Conservation (phyloP, 1,140 invertebrate species). For the Daktulosphaira vitifoliae region DNA sequence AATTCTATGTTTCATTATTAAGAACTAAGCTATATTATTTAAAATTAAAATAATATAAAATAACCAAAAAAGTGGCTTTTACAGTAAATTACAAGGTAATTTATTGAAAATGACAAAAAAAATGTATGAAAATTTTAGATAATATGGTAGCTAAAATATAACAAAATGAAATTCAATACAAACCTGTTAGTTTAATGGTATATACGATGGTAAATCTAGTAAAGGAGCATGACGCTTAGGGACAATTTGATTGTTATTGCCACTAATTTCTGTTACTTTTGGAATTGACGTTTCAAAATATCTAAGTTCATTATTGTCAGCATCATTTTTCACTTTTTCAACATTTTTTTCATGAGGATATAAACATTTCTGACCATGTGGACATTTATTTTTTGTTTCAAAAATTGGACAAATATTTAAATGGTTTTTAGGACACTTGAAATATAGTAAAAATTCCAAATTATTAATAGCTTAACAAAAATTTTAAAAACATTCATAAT, state of each 20-base stretch:
- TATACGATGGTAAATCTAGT: conserved; percentile 18
- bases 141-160: too few species aligned
- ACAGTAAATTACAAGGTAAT: too few species aligned
- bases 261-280: background rate
- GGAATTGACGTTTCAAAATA: conserved; percentile 20
- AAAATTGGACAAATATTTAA: conserved; percentile 23
- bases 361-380: conserved; percentile 24
- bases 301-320: conserved; percentile 20
- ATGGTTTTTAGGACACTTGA: conserved; percentile 29
- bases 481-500: background rate
- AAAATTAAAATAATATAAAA: too few species aligned
- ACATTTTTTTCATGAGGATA: background rate
- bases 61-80: too few species aligned
- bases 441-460: conserved; percentile 7
- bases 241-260: conserved; percentile 1
- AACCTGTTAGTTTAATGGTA: conserved; percentile 12
- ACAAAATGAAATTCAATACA: too few species aligned
- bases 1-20: too few species aligned
- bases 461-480: background rate
- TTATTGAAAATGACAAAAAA: too few species aligned
- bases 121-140: too few species aligned
- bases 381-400: conserved; percentile 24
- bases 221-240: conserved; percentile 10
- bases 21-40: too few species aligned
- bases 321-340: background rate